These are phyloP conservation scores for Lutjanus campechanus DNA, from an alignment of 2,797 vertebrate species.

Conservation along the genomic window DNA sequence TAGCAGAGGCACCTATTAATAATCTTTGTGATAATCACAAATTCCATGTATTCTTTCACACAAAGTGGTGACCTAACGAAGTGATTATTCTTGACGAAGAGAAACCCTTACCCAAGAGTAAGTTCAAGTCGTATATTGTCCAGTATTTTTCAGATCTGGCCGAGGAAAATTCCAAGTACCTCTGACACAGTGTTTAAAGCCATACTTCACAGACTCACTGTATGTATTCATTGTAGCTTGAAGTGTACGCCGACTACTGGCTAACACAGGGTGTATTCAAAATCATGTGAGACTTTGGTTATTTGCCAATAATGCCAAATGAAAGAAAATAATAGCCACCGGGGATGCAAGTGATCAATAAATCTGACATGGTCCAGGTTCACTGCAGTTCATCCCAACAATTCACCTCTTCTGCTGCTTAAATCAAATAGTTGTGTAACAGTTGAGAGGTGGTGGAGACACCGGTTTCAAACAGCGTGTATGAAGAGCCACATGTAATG, in stretches of 20 bases:
- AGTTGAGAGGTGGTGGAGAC: no score
- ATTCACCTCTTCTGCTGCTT: background rate
- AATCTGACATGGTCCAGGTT: background rate
- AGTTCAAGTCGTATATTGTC: background rate
- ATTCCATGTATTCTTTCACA: background rate
- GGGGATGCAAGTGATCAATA: background rate
- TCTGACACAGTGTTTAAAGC: background rate
- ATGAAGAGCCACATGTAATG: background rate
- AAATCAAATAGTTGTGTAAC: slow-evolving; percentile 32
- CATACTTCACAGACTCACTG: background rate
- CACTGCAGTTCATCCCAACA: slow-evolving; percentile 21
- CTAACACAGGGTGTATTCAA: background rate
- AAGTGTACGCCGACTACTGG: background rate
- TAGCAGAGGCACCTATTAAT: background rate
- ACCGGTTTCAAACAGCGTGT: background rate
- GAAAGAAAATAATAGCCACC: background rate
- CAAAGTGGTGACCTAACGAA: background rate
- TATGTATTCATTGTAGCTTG: no score
- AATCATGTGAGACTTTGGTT: slow-evolving; percentile 12
- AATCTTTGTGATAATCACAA: no score
- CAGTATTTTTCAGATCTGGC: background rate
- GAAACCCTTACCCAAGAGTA: background rate
- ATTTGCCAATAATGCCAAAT: background rate
- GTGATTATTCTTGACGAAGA: background rate
- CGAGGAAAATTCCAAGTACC: background rate